Percentiles rank a stretch among this genome's conserved stretches.
phyloP scores from a whole-genome alignment of 2,797 vertebrate species.

The Periophthalmus magnuspinnatus region DNA sequence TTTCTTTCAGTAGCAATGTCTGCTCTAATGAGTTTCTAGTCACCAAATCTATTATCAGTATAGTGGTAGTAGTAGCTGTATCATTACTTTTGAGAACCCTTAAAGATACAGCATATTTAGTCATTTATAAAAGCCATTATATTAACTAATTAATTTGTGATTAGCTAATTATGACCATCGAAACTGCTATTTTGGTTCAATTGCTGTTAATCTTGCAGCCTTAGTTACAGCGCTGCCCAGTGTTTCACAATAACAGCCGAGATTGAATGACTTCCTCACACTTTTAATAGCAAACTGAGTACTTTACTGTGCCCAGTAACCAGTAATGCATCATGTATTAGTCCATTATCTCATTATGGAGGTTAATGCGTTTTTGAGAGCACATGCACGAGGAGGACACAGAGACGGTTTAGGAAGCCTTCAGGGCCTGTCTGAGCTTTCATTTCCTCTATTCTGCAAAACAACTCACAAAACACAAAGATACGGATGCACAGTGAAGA shows the following conservation, averaged over 20 bases:
- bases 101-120: no score
- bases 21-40: no score
- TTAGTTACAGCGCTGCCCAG: slow-evolving; percentile 18
- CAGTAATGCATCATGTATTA: not conserved
- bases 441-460: slow-evolving; percentile 75
- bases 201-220: not conserved
- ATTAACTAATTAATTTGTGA: not conserved
- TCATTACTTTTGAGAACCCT: not conserved
- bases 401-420: slow-evolving; percentile 63
- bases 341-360: slow-evolving; percentile 29
- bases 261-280: slow-evolving; percentile 57
- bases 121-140: not conserved
- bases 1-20: no score
- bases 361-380: slow-evolving; percentile 30
- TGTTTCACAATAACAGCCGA: slow-evolving; percentile 57
- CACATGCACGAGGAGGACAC: slow-evolving; percentile 44
- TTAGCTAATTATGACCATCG: not conserved
- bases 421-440: slow-evolving; percentile 73
- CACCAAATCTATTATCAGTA: no score
- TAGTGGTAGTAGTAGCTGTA: no score
- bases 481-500: slow-evolving; percentile 36
- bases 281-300: not conserved
- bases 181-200: not conserved
- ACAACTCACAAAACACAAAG: slow-evolving; percentile 51
- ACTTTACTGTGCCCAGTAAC: not conserved